Evolutionary conservation across 2,113 vertebrate genomes (phyloP).

Genomic region (Campylomormyrus numenius): DNA sequence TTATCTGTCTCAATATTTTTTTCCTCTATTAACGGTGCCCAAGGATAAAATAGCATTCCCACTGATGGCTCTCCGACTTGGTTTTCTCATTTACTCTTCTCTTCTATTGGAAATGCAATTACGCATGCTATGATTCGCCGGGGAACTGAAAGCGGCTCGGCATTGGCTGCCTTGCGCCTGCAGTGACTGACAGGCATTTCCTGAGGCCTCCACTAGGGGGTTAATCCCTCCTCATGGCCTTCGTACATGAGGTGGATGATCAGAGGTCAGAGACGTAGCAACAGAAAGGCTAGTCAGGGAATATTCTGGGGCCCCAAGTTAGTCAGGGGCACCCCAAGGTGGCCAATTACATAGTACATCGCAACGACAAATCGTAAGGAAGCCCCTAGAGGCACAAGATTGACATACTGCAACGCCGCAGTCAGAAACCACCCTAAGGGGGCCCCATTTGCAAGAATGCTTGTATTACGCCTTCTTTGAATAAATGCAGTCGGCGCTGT

Average conservation of each 20-base stretch:
- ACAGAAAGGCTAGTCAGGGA: not conserved
- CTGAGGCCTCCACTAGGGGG: not conserved
- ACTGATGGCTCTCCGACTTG: not conserved
- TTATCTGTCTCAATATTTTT: conserved; percentile 3
- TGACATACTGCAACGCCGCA: not conserved
- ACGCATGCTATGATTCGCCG: not conserved
- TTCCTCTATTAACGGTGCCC: not conserved
- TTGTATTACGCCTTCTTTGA: not conserved
- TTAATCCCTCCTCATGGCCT: not conserved
- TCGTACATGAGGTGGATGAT: not conserved
- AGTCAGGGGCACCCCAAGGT: not conserved
- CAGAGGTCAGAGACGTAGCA: not conserved
- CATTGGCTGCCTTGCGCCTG: not conserved
- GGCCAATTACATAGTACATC: not conserved
- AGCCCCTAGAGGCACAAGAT: not conserved
- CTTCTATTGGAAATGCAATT: conserved; percentile 3
- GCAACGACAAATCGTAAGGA: not conserved
- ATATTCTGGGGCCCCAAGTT: not conserved
- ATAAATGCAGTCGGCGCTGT: not conserved
- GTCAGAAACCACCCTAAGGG: not conserved
- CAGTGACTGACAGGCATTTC: not conserved
- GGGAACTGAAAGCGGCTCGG: not conserved
- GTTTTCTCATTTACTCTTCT: conserved; percentile 14
- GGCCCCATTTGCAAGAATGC: not conserved
- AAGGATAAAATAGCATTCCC: conserved; percentile 10